Base-by-base conservation (phyloP, 2,797 vertebrate species). In the Megaceryle alcyon region DNA sequence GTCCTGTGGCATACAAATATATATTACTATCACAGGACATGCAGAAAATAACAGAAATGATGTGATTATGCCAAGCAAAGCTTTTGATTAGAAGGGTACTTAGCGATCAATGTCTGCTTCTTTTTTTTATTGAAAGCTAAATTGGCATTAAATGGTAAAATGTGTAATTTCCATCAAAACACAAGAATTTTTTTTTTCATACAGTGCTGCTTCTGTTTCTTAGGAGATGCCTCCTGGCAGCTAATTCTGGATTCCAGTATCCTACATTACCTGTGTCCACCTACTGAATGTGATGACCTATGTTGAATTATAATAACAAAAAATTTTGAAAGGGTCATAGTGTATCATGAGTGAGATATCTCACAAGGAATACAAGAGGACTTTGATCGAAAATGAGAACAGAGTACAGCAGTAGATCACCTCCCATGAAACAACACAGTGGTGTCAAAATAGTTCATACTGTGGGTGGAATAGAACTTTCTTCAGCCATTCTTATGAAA, bases 11-110 rank as follows among this genome's bases (percentile, higher is more conserved):
- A 94, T 81, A 66, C 2, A 22, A 71, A 92, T 81, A 61, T 17
- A 72, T 64, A 33, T 70, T 77, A 23, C 17, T 73, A 14, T 75
- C 12, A 11, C 26, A 71, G 15, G 17, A 82, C 54, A 80, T 66
- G 33, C 49, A 77, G 41, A 78, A 94, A 95, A 91, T 83, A 59
- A 69, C 57, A 93, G n/a, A 93, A 94, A 75, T 59, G 2, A 53
- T 87, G 15, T 76, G 49, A 73, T 91, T 65, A 69, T 78, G 29
- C 33, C 72, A 85, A 88, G 56, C 14, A 82, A 90, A 72, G 11
- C 19, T 72, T 92, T 79, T 69, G 51, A 81, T 80, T 83, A 69
- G 12, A 86, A 86, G 7, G 4, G 39, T 39, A 56, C 35, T 83
- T 81, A 63, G 13, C 53, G 81, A 75, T 60, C 22, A 43, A 23